Conservation (phyloP, 2,888 invertebrate genomes). For the Rhorus exstirpatorius region DNA sequence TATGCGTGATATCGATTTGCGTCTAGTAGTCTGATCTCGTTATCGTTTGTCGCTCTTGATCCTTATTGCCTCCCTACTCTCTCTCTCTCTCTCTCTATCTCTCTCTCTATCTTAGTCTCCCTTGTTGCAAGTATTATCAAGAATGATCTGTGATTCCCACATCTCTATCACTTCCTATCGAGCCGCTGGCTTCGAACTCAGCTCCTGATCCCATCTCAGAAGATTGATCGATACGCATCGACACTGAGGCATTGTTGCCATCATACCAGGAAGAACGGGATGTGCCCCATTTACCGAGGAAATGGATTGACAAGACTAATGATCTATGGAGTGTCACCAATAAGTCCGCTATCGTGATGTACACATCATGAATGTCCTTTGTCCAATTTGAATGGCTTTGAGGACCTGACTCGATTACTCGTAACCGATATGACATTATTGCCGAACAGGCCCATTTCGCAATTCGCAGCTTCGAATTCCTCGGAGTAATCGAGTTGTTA, state of each 20-base stretch:
- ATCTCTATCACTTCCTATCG: slow-evolving; percentile 43
- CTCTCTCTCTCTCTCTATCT: slow-evolving; percentile 3
- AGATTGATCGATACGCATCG: slow-evolving; percentile 34
- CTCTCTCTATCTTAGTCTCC: slow-evolving; percentile 7
- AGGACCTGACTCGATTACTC: not conserved
- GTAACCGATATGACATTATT: not conserved
- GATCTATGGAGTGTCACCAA: not conserved
- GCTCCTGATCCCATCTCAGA: not conserved
- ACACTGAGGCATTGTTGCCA: not conserved
- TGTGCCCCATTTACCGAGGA: not conserved
- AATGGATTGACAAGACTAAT: not conserved
- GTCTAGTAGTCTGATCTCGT: slow-evolving; percentile 38
- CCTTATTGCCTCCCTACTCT: slow-evolving; percentile 45
- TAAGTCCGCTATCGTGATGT: not conserved
- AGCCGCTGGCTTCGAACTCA: slow-evolving; percentile 5
- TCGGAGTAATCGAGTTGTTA: no score
- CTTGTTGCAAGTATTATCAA: slow-evolving; percentile 12
- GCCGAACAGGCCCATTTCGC: not conserved
- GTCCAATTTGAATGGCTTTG: not conserved
- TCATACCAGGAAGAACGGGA: not conserved
- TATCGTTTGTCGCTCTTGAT: slow-evolving; percentile 65
- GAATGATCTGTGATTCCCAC: slow-evolving; percentile 45
- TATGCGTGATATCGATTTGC: slow-evolving; percentile 59
- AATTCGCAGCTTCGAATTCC: not conserved
- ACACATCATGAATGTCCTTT: not conserved